Conservation (phyloP, 2,113 vertebrate genomes). For the Lanius collurio region DNA sequence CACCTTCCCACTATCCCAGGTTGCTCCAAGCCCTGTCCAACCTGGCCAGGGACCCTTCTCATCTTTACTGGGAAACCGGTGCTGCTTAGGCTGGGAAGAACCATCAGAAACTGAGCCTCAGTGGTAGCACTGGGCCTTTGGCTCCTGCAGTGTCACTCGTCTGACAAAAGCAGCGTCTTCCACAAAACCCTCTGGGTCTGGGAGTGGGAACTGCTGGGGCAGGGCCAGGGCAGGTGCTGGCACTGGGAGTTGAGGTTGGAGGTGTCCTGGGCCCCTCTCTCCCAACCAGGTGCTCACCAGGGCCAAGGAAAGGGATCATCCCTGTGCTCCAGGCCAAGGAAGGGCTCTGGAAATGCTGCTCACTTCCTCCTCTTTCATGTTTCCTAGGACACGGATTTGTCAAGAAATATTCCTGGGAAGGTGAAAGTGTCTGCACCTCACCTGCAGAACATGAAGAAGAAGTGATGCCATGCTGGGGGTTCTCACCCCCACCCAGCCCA, state of each 20-base stretch:
- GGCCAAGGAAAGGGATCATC: too few species aligned
- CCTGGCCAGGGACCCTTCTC: background rate
- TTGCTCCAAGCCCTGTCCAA: fast-evolving
- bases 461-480: conserved; percentile 63
- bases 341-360: fast-evolving
- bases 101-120: background rate
- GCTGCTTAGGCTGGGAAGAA: background rate
- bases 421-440: conserved; percentile 97
- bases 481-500: fast-evolving
- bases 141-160: fast-evolving
- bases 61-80: background rate
- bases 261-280: background rate
- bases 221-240: background rate
- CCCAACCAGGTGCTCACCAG: too few species aligned
- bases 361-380: background rate
- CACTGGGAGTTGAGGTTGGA: background rate
- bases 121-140: fast-evolving
- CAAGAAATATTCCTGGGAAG: conserved; percentile 95
- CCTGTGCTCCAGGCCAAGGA: background rate
- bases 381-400: conserved; percentile 90
- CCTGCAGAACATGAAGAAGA: conserved; percentile 88
- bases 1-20: background rate
- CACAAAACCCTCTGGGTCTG: fast-evolving
- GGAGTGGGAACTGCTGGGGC: background rate
- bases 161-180: background rate